Percentiles rank a stretch among this genome's conserved stretches.
Conservation (phyloP, 2,888 invertebrate genomes). For the Fissipunctia ypsillon region DNA sequence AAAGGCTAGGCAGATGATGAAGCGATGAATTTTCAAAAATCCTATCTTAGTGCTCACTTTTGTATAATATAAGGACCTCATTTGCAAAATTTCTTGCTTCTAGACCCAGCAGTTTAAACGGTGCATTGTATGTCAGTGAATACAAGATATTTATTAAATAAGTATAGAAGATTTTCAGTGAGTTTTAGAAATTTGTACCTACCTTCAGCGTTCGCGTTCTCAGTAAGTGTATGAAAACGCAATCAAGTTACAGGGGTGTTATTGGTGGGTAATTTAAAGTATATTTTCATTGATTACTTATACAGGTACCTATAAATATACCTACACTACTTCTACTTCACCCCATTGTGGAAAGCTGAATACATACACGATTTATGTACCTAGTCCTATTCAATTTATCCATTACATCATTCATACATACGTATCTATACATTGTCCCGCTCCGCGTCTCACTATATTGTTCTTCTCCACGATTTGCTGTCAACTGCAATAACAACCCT, state of each 20-base stretch:
- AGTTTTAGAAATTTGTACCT: neutral
- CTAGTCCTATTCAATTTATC: conserved; percentile 15
- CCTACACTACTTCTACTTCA: neutral
- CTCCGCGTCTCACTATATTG: conserved; percentile 40
- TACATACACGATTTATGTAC: conserved; percentile 27
- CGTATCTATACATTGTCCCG: conserved; percentile 20
- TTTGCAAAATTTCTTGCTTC: neutral
- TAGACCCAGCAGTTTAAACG: neutral
- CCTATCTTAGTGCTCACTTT: neutral
- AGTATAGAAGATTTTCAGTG: neutral
- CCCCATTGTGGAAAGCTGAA: neutral
- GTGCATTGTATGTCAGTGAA: neutral
- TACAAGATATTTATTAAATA: neutral
- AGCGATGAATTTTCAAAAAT: neutral
- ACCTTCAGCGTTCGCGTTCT: neutral
- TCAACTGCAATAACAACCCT: conserved; percentile 26
- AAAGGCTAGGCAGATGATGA: too few relatives aligned
- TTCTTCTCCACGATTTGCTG: conserved; percentile 51
- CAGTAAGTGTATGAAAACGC: neutral
- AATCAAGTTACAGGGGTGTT: neutral
- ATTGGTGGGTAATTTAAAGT: conserved; percentile 3
- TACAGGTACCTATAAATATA: neutral
- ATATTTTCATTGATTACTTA: conserved; percentile 2
- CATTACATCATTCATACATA: conserved; percentile 5
- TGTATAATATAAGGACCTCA: neutral